Base-by-base conservation (phyloP, 2,113 vertebrate species). In the Mormyrus lacerda region DNA sequence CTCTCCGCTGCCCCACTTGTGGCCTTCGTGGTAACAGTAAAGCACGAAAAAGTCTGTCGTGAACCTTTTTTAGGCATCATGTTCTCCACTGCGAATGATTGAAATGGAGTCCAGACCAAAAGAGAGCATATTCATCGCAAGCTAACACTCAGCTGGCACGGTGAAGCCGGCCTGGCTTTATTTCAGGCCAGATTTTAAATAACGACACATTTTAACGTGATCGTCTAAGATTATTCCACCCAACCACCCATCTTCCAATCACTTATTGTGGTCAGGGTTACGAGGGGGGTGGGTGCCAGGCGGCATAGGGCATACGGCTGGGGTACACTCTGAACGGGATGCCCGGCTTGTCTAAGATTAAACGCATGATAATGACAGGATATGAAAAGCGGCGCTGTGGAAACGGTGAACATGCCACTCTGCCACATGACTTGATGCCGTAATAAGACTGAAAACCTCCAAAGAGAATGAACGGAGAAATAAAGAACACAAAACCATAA, bases 71-170 rank as follows among this genome's bases (percentile, higher is more conserved):
- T 92, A 93, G 91, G 88, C 89, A 92, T 93, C 50, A 55, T 39
- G 88, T 69, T 45, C 27, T 39, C 90, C 89, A 48, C 91, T 92
- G 91, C 92, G 31, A 95, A 93, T 92, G 92, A 91, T 91, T 92
- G 90, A 94, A 94, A 94, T 82, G 87, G 87, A 93, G 93, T 91
- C 92, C 92, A 95, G 95, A 94, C 94, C 94, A 90, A 94, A 95
- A 94, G 93, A 93, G 92, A 91, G 90, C 90, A 91, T 89, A 91
- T 93, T 92, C 91, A 91, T 90, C 35, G 0, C 91, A 89, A 90
- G 92, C 92, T 94, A 94, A 93, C 94, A 94, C 94, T 94, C 93
- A 94, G 92, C 93, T 95, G 94, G 94, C 94, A 91, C 88, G 44
- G 89, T 50, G 21, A 10, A 42, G 17, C 82, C 11, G n/a, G 91